Conservation (phyloP, 2,797 vertebrate species). For the Phalanger gymnotis region DNA sequence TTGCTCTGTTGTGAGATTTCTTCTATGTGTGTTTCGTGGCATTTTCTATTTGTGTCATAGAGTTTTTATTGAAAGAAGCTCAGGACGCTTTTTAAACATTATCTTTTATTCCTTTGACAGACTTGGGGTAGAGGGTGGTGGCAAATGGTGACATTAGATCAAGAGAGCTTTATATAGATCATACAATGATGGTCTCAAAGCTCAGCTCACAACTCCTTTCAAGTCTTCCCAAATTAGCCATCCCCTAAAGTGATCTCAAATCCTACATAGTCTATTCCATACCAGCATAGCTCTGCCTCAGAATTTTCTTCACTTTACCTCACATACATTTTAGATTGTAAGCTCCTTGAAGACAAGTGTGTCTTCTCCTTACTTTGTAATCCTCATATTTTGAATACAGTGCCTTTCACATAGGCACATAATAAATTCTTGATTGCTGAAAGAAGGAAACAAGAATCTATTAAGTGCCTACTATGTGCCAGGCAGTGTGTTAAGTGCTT, state of each 20-base stretch:
- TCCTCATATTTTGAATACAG: not conserved
- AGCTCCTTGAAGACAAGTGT: conserved; percentile 34
- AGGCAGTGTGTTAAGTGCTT: not conserved
- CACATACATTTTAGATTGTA: conserved; percentile 26
- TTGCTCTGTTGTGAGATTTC: not conserved
- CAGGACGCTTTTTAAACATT: not conserved
- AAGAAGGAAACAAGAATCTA: not conserved
- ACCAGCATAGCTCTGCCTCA: conserved; percentile 46
- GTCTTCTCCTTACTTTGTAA: conserved; percentile 43
- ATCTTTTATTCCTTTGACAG: conserved; percentile 22
- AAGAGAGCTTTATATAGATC: conserved; percentile 14
- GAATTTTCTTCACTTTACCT: conserved; percentile 27
- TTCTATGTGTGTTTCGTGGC: not conserved
- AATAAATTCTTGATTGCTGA: not conserved
- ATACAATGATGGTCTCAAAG: conserved; percentile 11
- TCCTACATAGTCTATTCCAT: not conserved
- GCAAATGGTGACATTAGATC: not conserved
- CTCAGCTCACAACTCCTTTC: conserved; percentile 10
- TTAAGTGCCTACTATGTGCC: not conserved
- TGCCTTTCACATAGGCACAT: not conserved
- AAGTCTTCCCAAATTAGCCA: conserved; percentile 17
- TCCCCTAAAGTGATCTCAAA: conserved; percentile 63
- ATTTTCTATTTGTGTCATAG: conserved; percentile 8
- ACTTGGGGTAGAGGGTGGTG: not conserved
- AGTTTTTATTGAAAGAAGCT: not conserved